These are phyloP conservation scores for Pristiophorus japonicus DNA, from an alignment of 2,113 vertebrate genomes.

Conservation along the genomic window DNA sequence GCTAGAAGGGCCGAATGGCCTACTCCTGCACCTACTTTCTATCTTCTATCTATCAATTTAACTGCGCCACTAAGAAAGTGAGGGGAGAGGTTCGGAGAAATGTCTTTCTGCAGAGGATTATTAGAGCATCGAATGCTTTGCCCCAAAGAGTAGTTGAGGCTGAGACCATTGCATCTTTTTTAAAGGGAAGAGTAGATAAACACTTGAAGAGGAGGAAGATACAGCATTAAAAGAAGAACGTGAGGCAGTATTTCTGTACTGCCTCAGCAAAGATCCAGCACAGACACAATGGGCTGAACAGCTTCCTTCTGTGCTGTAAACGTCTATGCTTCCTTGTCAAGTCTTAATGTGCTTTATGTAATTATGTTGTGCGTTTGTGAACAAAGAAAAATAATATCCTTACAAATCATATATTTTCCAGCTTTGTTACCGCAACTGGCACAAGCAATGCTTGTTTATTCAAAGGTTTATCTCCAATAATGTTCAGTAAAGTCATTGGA, in stretches of 20 bases:
- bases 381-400: not conserved
- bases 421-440: too few species aligned
- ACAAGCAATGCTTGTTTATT: too few species aligned
- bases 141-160: not conserved
- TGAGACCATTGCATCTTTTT: not conserved
- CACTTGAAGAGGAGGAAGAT: not conserved
- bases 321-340: not conserved
- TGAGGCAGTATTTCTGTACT: not conserved
- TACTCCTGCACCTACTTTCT: too few species aligned
- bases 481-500: not conserved
- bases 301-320: not conserved
- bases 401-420: not conserved
- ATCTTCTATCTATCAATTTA: too few species aligned
- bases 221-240: not conserved
- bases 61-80: too few species aligned
- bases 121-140: too few species aligned
- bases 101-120: too few species aligned
- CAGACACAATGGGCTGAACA: not conserved
- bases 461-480: not conserved
- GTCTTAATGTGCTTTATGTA: not conserved
- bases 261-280: not conserved
- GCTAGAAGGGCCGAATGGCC: too few species aligned
- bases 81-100: too few species aligned
- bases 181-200: not conserved
- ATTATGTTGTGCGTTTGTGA: not conserved